Evolutionary conservation across 2,797 vertebrate species (phyloP).

Genomic region (Eurystomus glaucurus): DNA sequence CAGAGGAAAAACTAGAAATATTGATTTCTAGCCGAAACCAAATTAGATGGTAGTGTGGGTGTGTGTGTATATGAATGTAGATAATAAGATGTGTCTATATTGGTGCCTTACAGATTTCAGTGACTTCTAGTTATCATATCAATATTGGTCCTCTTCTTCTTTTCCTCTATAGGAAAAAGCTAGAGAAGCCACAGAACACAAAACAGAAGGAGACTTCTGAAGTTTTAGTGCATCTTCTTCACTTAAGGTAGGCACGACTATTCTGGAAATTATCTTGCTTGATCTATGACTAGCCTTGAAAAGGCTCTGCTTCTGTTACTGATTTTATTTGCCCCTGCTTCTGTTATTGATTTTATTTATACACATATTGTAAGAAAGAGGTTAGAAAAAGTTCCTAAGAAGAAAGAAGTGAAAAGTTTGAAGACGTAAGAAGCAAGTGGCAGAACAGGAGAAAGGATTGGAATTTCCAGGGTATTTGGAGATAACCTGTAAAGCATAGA

Average conservation of each 20-base stretch:
- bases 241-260: background rate
- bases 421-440: background rate
- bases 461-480: background rate
- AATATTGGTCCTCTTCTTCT: background rate
- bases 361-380: background rate
- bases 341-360: background rate
- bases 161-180: background rate
- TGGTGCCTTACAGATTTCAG: background rate
- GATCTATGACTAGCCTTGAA: background rate
- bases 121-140: background rate
- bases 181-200: background rate
- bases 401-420: background rate
- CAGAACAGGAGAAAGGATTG: background rate
- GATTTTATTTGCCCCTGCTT: background rate
- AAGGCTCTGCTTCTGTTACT: background rate
- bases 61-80: background rate
- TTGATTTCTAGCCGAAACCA: background rate
- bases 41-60: background rate
- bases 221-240: background rate
- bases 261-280: background rate
- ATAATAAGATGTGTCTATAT: background rate
- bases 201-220: background rate
- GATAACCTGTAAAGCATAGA: background rate
- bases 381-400: background rate
- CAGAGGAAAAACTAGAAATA: background rate